Evolutionary conservation across 2,888 invertebrate species (phyloP).

Genomic region (Pterostichus madidus): DNA sequence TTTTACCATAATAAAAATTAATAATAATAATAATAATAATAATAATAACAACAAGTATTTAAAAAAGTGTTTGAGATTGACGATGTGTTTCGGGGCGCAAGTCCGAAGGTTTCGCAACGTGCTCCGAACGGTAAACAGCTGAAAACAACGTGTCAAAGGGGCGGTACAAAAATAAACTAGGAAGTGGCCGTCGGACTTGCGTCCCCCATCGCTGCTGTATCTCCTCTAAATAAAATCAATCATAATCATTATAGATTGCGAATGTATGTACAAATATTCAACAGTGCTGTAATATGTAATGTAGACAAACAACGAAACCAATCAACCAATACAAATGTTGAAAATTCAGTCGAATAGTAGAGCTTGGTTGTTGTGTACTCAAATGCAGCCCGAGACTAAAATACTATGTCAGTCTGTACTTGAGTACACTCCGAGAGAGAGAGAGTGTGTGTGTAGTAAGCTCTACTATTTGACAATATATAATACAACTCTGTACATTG

Average conservation of each 20-base stretch:
- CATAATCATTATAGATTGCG: constrained; percentile 56
- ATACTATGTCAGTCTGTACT: no score
- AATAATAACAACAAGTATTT: constrained; percentile 82
- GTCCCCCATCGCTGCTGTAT: constrained; percentile 13
- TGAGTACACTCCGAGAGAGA: no score
- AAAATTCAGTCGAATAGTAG: neutral
- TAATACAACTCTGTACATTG: no score
- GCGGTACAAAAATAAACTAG: constrained; percentile 67
- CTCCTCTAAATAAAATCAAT: constrained; percentile 50
- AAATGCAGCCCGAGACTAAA: no score
- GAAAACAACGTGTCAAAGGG: constrained; percentile 67
- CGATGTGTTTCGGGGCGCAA: constrained; percentile 55
- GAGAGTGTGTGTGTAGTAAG: no score
- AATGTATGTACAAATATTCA: constrained; percentile 57
- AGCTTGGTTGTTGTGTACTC: no score
- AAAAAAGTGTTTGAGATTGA: constrained; percentile 74
- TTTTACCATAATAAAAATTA: constrained; percentile 83
- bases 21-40: constrained; percentile 80
- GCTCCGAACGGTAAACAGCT: constrained; percentile 66
- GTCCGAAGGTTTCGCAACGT: constrained; percentile 58
- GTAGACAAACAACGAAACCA: neutral
- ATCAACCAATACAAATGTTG: neutral
- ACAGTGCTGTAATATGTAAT: constrained; percentile 31
- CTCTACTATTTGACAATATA: no score
- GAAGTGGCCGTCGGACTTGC: constrained; percentile 54